Base-by-base conservation (phyloP, 2,797 vertebrate species). In the Poeciliopsis turneri region DNA sequence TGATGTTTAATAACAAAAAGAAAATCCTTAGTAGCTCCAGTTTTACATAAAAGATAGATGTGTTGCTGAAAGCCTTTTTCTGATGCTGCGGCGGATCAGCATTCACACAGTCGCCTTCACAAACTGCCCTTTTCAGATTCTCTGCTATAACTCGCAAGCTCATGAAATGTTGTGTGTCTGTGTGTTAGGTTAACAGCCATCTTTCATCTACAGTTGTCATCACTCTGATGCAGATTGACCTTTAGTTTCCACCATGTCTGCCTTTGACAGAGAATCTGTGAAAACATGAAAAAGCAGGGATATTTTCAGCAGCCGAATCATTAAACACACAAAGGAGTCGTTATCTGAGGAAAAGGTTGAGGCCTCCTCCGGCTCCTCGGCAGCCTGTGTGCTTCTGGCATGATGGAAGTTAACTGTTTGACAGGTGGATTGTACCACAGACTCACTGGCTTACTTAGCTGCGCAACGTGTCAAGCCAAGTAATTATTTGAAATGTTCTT, bases 241-340 rank as follows among this genome's bases (percentile, higher is more conserved):
- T 61, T 46, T 61, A 59, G n/a, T 45, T 75, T 61, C 73, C 39
- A 59, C 30, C 33, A 53, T 30, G 25, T 51, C 28, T n/a, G 1
- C 51, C 51, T 74, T 74, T 57, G 72, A 13, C 51, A n/a, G 47
- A 53, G 39, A 68, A 18, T 75, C 53, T 59, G 36, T 75, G 73
- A 68, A 59, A 41, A 47, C 9, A 33, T 75, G 16, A 33, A 36
- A 47, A 30, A 76, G 43, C 59, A 25, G 43, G 18, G 28, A 75
- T 64, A 20, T 75, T 64, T 75, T 74, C 57, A 75, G n/a, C 53
- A 36, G 57, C 28, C 25, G 4, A 49, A 20, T 47, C 16, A 36
- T 76, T 30, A 47, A 64, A 47, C 43, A 75, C 74, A 64, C 43
- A 43, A 4, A 25, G 13, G 18, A 28, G 25, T 28, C 25, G 7